These are phyloP conservation scores for Ennomos quercinarius DNA, from an alignment of 2,888 invertebrate species.

Conservation along the genomic window DNA sequence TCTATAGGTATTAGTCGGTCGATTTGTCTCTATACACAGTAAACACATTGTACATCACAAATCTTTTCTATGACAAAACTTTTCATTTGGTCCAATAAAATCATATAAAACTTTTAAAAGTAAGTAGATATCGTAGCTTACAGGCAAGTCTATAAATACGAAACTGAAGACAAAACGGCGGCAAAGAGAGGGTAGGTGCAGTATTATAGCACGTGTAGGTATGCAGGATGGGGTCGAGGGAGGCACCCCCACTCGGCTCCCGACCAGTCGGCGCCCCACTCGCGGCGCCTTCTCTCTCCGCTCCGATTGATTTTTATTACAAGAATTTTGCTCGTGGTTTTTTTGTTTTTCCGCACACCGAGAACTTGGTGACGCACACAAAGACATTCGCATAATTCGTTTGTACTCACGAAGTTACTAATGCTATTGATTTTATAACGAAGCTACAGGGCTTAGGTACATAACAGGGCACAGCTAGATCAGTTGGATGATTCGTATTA, in stretches of 20 bases:
- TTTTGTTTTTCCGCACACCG: constrained; percentile 79
- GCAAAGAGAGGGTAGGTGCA: constrained; percentile 66
- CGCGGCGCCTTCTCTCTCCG: constrained; percentile 81
- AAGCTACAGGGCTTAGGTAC: constrained; percentile 64
- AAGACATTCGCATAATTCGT: constrained; percentile 81
- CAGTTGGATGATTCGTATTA: constrained; percentile 20
- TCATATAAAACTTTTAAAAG: constrained; percentile 1
- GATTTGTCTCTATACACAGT: neutral
- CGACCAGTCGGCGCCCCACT: constrained; percentile 79
- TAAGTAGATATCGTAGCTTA: neutral
- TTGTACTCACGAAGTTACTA: constrained; percentile 79
- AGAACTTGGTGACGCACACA: constrained; percentile 76
- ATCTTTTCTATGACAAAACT: too few species aligned
- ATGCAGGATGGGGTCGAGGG: constrained; percentile 56
- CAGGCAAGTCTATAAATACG: neutral
- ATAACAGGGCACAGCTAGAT: constrained; percentile 32
- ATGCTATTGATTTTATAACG: constrained; percentile 85
- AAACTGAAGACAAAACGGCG: constrained; percentile 23
- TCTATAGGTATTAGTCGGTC: neutral
- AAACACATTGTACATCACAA: too few species aligned
- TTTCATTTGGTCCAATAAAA: neutral
- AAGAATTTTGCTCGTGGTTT: constrained; percentile 84
- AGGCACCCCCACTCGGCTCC: constrained; percentile 56
- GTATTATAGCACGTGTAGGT: constrained; percentile 62
- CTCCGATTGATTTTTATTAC: constrained; percentile 87